phyloP scores from a whole-genome alignment of 2,888 invertebrate species.

The Drosophila meridiana region DNA sequence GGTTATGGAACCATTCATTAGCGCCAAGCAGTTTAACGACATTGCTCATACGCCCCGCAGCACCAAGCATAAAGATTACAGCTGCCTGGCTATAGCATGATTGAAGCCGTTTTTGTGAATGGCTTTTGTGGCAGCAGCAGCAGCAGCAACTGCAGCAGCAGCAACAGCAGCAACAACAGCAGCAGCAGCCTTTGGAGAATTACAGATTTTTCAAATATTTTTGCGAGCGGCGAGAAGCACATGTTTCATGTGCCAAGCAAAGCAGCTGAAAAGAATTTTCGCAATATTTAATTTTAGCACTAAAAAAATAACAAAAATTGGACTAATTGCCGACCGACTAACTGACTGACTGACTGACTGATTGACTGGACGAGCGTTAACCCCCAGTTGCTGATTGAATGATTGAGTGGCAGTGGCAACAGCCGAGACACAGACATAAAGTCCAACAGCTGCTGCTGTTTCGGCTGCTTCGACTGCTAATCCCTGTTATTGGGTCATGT shows the following conservation, averaged over 20 bases:
- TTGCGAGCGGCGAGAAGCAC: conserved; percentile 54
- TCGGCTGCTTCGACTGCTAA: conserved; percentile 43
- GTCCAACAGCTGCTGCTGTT: conserved; percentile 39
- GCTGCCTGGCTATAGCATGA: conserved; percentile 48
- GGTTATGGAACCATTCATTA: conserved; percentile 65
- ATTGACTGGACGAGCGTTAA: conserved; percentile 45
- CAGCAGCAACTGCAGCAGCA: conserved; percentile 33
- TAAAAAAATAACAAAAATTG: conserved; percentile 63
- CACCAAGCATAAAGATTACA: conserved; percentile 22
- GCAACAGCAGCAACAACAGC: conserved; percentile 35
- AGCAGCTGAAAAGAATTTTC: conserved; percentile 72
- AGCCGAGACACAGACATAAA: conserved; percentile 48
- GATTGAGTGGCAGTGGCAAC: conserved; percentile 74
- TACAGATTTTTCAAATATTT: conserved; percentile 76
- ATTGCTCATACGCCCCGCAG: conserved; percentile 70
- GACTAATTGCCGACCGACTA: conserved; percentile 72
- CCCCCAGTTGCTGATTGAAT: conserved; percentile 68
- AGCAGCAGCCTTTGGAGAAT: conserved; percentile 62
- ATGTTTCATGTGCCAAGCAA: conserved; percentile 58
- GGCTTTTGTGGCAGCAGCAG: conserved; percentile 41
- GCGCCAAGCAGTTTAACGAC: conserved; percentile 60
- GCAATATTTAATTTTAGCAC: conserved; percentile 80
- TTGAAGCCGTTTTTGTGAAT: conserved; percentile 68
- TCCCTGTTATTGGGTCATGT: conserved; percentile 80
- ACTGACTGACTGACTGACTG: conserved; percentile 38